Evolutionary conservation across 2,888 invertebrate genomes (phyloP), one percentile per base, ranked within the genome.

Genomic region (Calliopum simillimum): DNA sequence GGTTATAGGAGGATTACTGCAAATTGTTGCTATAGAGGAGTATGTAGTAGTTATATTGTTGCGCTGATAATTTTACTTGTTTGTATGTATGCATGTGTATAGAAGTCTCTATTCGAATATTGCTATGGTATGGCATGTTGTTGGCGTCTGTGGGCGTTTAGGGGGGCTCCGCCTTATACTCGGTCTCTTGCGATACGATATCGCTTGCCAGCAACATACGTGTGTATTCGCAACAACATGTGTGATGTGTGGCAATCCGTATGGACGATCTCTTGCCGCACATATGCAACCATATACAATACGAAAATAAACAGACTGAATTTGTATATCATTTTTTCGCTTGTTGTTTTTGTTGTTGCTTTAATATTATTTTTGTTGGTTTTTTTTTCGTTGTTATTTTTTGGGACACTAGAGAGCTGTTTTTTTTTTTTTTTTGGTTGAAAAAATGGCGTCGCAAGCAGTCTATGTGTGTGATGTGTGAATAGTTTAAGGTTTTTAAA

Each of bases 221-320:
- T 82, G 81, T 77, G 82, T 84, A 80, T 80, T 82, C 84, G 80
- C 79, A 80, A 82, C 79, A 85, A 84, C 85, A 85, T 85, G 85
- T 85, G 84, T 85, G 86, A 85, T 84, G 79, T 85, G 84, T 84
- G 86, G 81, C 82, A 82, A 81, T 84, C 86, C 85, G 84, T 85
- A 85, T 86, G 85, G 85, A 85, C 79, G 81, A 81, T 76, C 76
- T 77, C 76, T 80, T 79, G 75, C 80, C 81, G 79, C 77, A 81
- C 82, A 83, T 83, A 84, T 83, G 84, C 81, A 83, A 81, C 79
- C 82, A 83, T 84, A 86, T 84, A 85, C 85, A 83, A 84, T 84
- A 82, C 79, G 85, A 82, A 85, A 84, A 84, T 83, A 84, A 85
- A 80, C 80, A 79, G 78, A 79, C 81, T 82, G 81, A 78, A 80